Conservation (phyloP, 2,888 invertebrate genomes). For the Tenodera sinensis region DNA sequence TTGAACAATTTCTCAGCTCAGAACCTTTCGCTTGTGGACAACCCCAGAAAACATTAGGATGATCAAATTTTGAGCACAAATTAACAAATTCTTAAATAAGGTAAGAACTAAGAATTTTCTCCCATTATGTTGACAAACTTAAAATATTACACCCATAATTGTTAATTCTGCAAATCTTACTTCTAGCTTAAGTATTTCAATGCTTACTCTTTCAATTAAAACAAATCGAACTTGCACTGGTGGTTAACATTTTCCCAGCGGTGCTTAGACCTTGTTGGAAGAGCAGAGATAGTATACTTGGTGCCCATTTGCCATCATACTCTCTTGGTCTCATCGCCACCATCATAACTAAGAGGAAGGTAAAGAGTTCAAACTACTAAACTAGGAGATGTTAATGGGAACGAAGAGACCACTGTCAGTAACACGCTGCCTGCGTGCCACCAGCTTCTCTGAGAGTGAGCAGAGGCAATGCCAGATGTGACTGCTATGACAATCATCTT, state of each 20-base stretch:
- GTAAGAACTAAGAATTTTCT: too few species aligned
- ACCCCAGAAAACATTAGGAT: too few species aligned
- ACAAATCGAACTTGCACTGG: constrained; percentile 1
- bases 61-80: too few species aligned
- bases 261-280: neutral
- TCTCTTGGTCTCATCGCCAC: constrained; percentile 3
- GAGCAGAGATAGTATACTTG: constrained; percentile 5
- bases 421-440: neutral
- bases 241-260: neutral
- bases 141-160: neutral
- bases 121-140: neutral
- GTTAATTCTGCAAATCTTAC: neutral
- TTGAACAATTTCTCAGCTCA: too few species aligned
- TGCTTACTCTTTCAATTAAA: neutral
- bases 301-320: constrained; percentile 10
- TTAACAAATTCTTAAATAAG: too few species aligned
- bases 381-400: neutral
- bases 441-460: neutral
- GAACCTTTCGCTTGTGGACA: too few species aligned
- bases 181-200: neutral
- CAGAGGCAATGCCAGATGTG: constrained; percentile 28
- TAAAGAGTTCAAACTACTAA: neutral
- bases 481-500: constrained; percentile 49
- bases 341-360: neutral
- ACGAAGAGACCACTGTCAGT: neutral